Percentiles rank a stretch among this genome's conserved stretches.
phyloP scores from a whole-genome alignment of 2,113 vertebrate species.

The Elgaria multicarinata region DNA sequence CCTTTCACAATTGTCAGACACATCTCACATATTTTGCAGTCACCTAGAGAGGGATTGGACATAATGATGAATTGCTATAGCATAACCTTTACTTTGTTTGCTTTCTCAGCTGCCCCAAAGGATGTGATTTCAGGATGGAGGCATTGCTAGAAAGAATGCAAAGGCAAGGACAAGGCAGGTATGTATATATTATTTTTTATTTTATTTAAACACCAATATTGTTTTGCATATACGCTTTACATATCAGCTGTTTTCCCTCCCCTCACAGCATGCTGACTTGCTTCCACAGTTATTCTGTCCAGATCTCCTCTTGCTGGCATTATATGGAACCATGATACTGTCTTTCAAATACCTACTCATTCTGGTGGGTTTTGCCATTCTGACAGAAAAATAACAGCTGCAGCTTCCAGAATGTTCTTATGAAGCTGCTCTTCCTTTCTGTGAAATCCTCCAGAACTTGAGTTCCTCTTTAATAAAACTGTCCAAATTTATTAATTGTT shows the following conservation, averaged over 20 bases:
- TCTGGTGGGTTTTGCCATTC: neutral
- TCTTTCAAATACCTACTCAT: neutral
- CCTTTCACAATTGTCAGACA: conserved; percentile 1
- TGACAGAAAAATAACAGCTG: neutral
- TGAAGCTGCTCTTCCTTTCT: neutral
- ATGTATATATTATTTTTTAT: conserved; percentile 40
- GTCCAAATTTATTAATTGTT: neutral
- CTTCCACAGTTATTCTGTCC: neutral
- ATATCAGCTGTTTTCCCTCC: neutral
- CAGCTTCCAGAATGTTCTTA: neutral
- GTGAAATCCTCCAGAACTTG: neutral
- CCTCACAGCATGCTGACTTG: neutral
- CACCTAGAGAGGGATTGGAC: conserved; percentile 36
- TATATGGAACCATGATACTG: neutral
- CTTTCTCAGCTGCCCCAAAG: conserved; percentile 47
- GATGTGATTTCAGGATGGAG: conserved; percentile 73
- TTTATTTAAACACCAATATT: neutral
- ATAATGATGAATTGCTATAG: conserved; percentile 29
- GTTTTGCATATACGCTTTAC: neutral
- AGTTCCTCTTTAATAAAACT: neutral
- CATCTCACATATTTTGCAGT: conserved; percentile 48
- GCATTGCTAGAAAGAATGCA: conserved; percentile 81
- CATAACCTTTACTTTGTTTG: conserved; percentile 8
- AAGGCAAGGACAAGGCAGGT: conserved; percentile 70
- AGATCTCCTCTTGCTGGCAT: neutral